Base-by-base conservation (phyloP, 2,113 vertebrate genomes). In the Nothocercus nigrocapillus region DNA sequence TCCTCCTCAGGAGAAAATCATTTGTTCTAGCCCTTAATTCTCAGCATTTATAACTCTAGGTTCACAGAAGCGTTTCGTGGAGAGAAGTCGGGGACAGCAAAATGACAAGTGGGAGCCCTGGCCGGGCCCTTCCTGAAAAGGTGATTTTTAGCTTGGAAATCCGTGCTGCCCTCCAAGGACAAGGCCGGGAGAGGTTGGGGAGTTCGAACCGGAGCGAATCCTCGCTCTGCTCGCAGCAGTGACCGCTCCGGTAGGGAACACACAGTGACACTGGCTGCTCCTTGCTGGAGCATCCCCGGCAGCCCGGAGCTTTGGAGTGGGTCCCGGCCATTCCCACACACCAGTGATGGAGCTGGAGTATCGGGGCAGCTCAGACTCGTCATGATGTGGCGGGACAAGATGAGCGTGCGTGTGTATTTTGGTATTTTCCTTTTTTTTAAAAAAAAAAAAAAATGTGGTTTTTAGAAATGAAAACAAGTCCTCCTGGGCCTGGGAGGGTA, bases 391-490 rank as follows among this genome's bases (percentile, higher is more conserved):
- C 82, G 73, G 80, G 53, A 56, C 89, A 85, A 82, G 94, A 90
- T 91, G 77, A 93, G 45, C 15, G 42, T 88, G 21, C 19, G n/a
- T 45, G 56, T 68, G 27, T 91, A 70, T 95, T 93, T 95, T 95
- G 89, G 36, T 80, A 54, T 94, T 95, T 95, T 74, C 69, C 89
- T 78, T 78, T 86, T 95, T 93, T 27, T 3, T 2, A 7, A 59
- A 88, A 76, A 83, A 91, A 36, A 36, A 36, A 36, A 36, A 36
- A 36, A 36, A 62, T 94, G 88, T 90, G 95, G 92, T 62, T 96
- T 97, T 91, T 24, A 76, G 78, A 82, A 96, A 95, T 90, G 88
- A 94, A 95, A 96, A 96, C 92, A 95, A 93, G 74, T 38, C 66
- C 44, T 63, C 17, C 80, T 73, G 87, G 90, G 90, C 69, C 85